phyloP scores from a whole-genome alignment of 2,113 vertebrate species.

The Himantopus leucocephalus region DNA sequence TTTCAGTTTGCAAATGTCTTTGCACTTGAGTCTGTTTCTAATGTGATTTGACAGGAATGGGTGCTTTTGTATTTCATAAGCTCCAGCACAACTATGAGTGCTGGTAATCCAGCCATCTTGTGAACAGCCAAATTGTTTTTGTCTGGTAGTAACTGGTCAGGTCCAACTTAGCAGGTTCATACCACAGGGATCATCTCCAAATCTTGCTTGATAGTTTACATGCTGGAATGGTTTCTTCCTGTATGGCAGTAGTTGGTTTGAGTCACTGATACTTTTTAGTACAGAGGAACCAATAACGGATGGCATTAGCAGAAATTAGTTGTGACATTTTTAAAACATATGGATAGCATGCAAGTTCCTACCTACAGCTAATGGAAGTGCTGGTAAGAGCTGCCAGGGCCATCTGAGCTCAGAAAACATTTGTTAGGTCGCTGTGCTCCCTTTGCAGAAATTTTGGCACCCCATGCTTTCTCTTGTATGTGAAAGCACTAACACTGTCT shows the following conservation, averaged over 20 bases:
- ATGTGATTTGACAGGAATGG: not conserved
- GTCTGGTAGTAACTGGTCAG: not conserved
- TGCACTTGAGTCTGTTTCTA: not conserved
- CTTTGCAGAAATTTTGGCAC: not conserved
- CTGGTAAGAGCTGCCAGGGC: not conserved
- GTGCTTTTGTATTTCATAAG: not conserved
- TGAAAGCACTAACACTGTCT: not conserved
- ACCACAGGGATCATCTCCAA: not conserved
- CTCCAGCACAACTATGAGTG: not conserved
- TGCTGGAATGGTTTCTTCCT: not conserved
- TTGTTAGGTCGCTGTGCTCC: not conserved
- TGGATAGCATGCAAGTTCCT: not conserved
- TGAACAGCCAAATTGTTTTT: not conserved
- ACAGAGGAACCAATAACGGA: not conserved
- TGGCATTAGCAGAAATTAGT: constrained; percentile 50
- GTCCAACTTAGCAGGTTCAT: not conserved
- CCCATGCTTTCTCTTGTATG: not conserved
- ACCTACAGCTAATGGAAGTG: constrained; percentile 14
- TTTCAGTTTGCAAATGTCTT: not conserved
- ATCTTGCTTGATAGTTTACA: not conserved
- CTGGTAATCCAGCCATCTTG: not conserved
- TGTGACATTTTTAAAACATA: constrained; percentile 55
- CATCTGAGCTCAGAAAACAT: constrained; percentile 1
- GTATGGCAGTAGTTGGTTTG: not conserved
- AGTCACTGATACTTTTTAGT: not conserved